Conservation (phyloP, 1,140 invertebrate genomes). For the Drosophila kikkawai region DNA sequence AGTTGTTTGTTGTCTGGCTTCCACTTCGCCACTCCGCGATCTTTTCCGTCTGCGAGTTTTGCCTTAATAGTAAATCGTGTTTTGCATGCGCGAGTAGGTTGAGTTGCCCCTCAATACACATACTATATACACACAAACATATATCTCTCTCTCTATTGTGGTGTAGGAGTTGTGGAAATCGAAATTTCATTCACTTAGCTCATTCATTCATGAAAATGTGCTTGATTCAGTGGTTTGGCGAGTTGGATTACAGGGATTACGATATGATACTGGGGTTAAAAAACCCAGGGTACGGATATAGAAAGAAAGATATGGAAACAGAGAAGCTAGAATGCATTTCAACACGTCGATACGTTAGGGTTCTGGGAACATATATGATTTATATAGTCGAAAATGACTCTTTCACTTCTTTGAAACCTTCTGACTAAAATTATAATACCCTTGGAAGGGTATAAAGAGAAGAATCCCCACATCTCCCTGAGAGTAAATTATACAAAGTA, state of each 20-base stretch:
- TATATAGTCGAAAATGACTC: too few relatives aligned
- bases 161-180: slow-evolving; percentile 62
- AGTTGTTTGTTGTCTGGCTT: slow-evolving; percentile 56
- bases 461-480: too few relatives aligned
- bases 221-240: slow-evolving; percentile 59
- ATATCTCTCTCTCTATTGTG: slow-evolving; percentile 12
- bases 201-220: slow-evolving; percentile 74
- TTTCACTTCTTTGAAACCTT: too few relatives aligned
- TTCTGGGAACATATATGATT: slow-evolving; percentile 18
- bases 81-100: slow-evolving; percentile 81
- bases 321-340: slow-evolving; percentile 55
- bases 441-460: too few relatives aligned
- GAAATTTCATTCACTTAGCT: slow-evolving; percentile 41
- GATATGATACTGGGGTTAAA: slow-evolving; percentile 23
- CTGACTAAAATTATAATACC: too few relatives aligned
- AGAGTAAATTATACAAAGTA: background rate
- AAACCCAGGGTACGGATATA: background rate
- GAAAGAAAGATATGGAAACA: too few relatives aligned
- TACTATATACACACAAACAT: background rate
- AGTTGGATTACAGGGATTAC: slow-evolving; percentile 53
- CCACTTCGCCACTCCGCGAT: slow-evolving; percentile 5
- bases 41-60: slow-evolving; percentile 65
- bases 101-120: slow-evolving; percentile 13
- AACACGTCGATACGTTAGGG: slow-evolving; percentile 51
- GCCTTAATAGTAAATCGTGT: slow-evolving; percentile 83